Conservation (phyloP, 1,140 invertebrate species). For the Musca domestica region DNA sequence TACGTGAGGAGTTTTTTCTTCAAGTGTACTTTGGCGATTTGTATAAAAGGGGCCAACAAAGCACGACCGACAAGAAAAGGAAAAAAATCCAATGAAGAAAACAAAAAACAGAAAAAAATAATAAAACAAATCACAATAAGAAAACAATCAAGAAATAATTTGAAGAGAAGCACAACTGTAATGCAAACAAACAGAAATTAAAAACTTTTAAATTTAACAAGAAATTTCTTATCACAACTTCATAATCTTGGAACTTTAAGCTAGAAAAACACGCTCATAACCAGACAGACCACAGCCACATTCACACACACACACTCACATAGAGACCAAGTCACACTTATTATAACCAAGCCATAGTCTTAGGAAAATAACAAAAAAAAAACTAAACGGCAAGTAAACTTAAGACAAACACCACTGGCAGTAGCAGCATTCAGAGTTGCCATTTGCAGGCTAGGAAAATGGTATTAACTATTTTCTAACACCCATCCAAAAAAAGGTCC, state of each 20-base stretch:
- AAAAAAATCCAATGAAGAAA: no score
- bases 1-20: not conserved
- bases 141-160: constrained; percentile 21
- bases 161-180: not conserved
- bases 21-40: no score
- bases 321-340: no score
- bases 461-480: no score
- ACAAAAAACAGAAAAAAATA: not conserved
- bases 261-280: not conserved
- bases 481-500: no score
- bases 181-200: constrained; percentile 1
- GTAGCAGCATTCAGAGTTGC: not conserved
- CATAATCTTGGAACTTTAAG: not conserved
- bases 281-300: not conserved
- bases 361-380: not conserved
- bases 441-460: no score
- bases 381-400: not conserved
- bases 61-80: no score
- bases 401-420: not conserved
- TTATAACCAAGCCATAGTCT: no score
- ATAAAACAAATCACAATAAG: not conserved
- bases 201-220: constrained; percentile 18
- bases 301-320: not conserved
- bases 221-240: constrained; percentile 14
- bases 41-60: no score